Conservation (phyloP, 2,797 vertebrate species). For the Sebastes variabilis region DNA sequence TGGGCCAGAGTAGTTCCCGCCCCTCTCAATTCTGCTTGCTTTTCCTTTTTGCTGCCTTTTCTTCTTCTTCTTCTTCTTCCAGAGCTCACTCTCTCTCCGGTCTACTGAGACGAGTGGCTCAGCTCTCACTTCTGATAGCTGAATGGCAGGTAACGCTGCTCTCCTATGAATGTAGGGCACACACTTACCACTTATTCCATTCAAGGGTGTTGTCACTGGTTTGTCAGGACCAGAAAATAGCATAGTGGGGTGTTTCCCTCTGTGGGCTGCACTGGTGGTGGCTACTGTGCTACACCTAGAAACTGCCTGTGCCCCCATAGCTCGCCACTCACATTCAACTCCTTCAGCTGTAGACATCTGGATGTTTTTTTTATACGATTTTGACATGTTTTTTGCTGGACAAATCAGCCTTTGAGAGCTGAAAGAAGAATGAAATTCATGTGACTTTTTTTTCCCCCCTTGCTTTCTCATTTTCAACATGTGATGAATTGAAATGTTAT, state of each 20-base stretch:
- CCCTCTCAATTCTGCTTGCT: conserved; percentile 57
- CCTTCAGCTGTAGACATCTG: conserved; percentile 76
- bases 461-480: conserved; percentile 61
- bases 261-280: conserved; percentile 54
- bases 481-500: conserved; percentile 61
- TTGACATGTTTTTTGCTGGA: conserved; percentile 77
- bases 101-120: conserved; percentile 46
- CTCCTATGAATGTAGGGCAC: conserved; percentile 81
- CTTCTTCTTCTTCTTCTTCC: conserved; percentile 40
- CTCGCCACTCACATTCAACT: conserved; percentile 50
- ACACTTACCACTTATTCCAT: conserved; percentile 66
- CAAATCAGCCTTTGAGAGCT: conserved; percentile 67
- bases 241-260: conserved; percentile 47
- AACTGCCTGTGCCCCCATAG: conserved; percentile 54
- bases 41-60: conserved; percentile 73
- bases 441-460: conserved; percentile 51
- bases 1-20: conserved; percentile 59
- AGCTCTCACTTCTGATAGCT: conserved; percentile 56
- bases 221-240: conserved; percentile 50
- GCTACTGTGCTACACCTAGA: conserved; percentile 53
- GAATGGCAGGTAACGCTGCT: conserved; percentile 64
- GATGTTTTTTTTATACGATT: conserved; percentile 77
- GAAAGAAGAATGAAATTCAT: conserved; percentile 68
- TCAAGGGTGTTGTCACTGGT: conserved; percentile 60
- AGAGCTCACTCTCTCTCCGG: conserved; percentile 48